Base-by-base conservation (phyloP, 2,797 vertebrate species). In the Poecilia wingei region DNA sequence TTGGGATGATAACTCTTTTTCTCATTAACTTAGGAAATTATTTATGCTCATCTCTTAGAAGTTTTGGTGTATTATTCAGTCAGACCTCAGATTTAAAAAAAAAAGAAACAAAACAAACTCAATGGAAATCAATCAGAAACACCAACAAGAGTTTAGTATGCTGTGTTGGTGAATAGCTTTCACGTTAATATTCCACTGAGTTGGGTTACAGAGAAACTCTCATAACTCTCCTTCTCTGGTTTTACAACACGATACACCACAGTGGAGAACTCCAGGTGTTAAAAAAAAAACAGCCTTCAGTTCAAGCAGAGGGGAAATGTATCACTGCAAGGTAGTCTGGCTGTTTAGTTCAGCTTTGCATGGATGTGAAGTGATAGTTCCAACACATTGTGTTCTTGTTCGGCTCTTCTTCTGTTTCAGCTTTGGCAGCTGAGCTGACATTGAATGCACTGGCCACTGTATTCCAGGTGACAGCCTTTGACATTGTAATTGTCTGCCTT, bases 311-410 rank as follows among this genome's bases (percentile, higher is more conserved):
- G 93, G 94, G 93, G 89, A 94, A 93, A 91, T 81, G 91, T 94
- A 95, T 95, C 93, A 91, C 59, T 86, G 90, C 86, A 13, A 84
- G 84, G 78, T 81, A 80, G 86, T 81, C 82, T 86, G 87, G 77
- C 84, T 88, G 86, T 82, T 90, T 82, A 88, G 90, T 87, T 87
- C 87, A 51, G 89, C 87, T 90, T 89, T 88, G 87, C 84, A 72
- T 90, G 86, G 83, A 87, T 92, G 94, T 91, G 93, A 94, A 92
- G 90, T 91, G 93, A 94, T 94, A 89, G 93, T 89, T 92, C 90
- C 90, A 90, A 94, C 94, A 94, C 93, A 93, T 90, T 94, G 91
- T 94, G 90, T 88, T 91, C 92, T 90, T 93, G 92, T 93, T 89
- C 89, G 82, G 84, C 87, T 86, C 92, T 82, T 93, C 94, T 94